Conservation (phyloP, 2,113 vertebrate genomes). For the Percopsis transmontana region DNA sequence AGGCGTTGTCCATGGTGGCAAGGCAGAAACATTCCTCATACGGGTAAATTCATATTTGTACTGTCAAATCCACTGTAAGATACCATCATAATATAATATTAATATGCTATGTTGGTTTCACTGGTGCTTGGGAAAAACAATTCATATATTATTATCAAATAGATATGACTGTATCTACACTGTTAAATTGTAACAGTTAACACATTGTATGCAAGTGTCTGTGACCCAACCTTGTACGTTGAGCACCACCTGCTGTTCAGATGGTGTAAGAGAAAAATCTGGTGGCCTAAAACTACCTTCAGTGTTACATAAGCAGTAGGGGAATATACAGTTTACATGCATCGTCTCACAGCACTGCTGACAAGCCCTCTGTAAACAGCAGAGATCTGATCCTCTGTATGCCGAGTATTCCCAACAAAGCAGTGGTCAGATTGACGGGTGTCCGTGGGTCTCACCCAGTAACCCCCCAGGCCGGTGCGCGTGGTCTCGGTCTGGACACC, state of each 20-base stretch:
- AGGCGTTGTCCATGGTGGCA: too few species aligned
- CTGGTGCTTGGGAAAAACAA: too few species aligned
- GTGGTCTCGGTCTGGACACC: constrained; percentile 93
- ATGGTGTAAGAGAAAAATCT: background rate
- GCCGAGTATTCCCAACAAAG: background rate
- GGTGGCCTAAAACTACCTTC: background rate
- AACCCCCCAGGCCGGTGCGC: constrained; percentile 86
- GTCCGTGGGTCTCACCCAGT: constrained; percentile 80
- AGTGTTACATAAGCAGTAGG: background rate
- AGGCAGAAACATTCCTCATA: too few species aligned
- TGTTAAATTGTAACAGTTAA: background rate
- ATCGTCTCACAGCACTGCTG: background rate
- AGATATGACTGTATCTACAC: background rate
- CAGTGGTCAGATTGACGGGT: constrained; percentile 20
- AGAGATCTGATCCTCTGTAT: background rate
- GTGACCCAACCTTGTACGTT: background rate
- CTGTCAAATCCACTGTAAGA: too few species aligned
- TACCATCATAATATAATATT: too few species aligned
- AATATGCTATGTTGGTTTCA: too few species aligned
- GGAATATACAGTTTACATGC: background rate
- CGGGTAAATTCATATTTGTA: too few species aligned
- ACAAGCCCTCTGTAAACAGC: background rate
- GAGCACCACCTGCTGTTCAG: background rate
- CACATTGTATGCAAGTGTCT: background rate
- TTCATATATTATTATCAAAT: background rate